Percentiles rank a stretch among this genome's conserved stretches.
Evolutionary conservation across 2,888 invertebrate species (phyloP).

Genomic region (Apodemia zela): DNA sequence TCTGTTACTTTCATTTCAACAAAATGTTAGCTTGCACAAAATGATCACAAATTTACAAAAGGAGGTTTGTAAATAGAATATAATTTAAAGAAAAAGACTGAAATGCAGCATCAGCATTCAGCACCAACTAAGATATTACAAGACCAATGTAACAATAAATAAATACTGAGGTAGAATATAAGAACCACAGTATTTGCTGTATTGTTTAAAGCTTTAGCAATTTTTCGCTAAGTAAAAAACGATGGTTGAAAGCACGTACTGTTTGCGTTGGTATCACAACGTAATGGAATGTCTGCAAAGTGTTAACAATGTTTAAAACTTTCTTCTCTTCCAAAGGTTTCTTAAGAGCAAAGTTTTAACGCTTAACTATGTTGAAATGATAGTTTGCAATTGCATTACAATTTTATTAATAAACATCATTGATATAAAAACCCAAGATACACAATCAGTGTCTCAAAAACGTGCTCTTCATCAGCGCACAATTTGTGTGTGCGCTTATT

Average conservation of each 20-base stretch:
- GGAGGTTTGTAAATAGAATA: too few relatives aligned
- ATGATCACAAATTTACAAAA: too few relatives aligned
- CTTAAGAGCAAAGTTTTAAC: background rate
- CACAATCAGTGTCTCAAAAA: too few relatives aligned
- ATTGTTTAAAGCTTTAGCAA: background rate
- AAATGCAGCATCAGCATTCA: background rate
- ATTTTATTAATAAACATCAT: too few relatives aligned
- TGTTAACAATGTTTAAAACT: background rate
- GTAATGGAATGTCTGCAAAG: background rate
- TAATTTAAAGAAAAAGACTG: background rate
- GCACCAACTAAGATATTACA: background rate
- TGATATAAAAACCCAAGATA: too few relatives aligned
- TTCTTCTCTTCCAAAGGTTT: background rate
- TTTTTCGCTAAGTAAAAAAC: background rate
- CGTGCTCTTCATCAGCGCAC: too few relatives aligned
- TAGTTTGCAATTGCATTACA: too few relatives aligned
- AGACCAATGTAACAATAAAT: background rate
- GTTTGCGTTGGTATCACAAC: background rate
- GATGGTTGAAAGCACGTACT: background rate
- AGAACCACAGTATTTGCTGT: background rate
- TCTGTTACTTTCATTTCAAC: too few relatives aligned
- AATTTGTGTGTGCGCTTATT: too few relatives aligned
- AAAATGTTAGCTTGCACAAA: too few relatives aligned
- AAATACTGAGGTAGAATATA: background rate
- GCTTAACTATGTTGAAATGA: background rate